Evolutionary conservation across 2,888 invertebrate species (phyloP), one percentile per base, ranked within the genome.

Genomic region (Tetranychus truncatus): DNA sequence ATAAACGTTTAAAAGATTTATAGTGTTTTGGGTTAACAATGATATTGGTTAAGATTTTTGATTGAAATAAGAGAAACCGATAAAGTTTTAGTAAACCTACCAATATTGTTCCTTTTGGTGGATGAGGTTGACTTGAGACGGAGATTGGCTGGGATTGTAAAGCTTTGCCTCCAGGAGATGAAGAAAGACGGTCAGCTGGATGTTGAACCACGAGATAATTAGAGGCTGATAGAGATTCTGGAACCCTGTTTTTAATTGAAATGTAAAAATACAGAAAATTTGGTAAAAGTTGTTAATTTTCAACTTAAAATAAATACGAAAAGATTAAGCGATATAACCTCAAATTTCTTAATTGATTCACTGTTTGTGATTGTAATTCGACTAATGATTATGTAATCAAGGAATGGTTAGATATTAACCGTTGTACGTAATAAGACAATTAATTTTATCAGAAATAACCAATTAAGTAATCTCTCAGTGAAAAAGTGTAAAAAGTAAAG

Each of bases 151-250:
- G 79, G 73, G 71, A 76, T 65, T 76, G 71, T 21, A 77, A 78
- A 4, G 78, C 79, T 6, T 80, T 77, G 15, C 80, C 79, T 34
- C 79, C 78, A 21, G 81, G 80, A 15, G 76, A 76, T 18, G 73
- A 71, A 24, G 71, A 74, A n/a, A 76, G 83, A 76, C 85, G 83
- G 81, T 88, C 88, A 44, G 85, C 83, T 24, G 88, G 87, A 45
- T 86, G 86, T 84, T 95, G 94, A 79, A 95, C 93, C 75, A 96
- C 91, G 81, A 95, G 86, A 86, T 95, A 96, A 81, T 92, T 91
- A 75, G 91, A 89, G 78, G 88, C 87, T 72, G 89, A 88, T 76
- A 77, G 84, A 55, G 88, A 85, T 79, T 91, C 91, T 72, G 88
- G 88, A 81, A 91, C 91, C 78, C 84, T 84, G 78, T 15, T 75